A percentile compares a stretch with the other conserved stretches of the same genome.
These are phyloP conservation scores for Cataglyphis cursor DNA, from an alignment of 2,888 invertebrate species.

Conservation along the genomic window DNA sequence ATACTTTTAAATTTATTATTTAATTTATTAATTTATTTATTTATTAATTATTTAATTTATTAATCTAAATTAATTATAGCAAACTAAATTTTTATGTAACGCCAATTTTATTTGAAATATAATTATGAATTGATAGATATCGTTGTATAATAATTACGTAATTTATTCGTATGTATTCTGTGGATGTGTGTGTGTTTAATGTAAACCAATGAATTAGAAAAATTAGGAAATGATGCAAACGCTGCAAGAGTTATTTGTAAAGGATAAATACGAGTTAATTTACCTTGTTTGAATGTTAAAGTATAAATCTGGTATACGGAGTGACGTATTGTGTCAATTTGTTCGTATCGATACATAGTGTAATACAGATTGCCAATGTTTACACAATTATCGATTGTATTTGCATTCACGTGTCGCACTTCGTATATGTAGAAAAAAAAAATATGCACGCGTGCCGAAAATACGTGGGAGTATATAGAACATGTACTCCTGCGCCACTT, in stretches of 20 bases:
- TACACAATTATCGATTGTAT: constrained; percentile 45
- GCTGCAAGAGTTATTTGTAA: background rate
- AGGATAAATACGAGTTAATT: constrained; percentile 23
- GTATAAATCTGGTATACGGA: constrained; percentile 48
- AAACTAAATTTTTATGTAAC: background rate
- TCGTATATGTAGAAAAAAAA: constrained; percentile 6
- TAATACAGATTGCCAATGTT: constrained; percentile 59
- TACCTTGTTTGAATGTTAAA: constrained; percentile 11
- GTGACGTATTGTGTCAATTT: constrained; percentile 19
- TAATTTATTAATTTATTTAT: too few species aligned
- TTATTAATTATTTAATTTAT: too few species aligned
- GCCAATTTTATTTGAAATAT: background rate
- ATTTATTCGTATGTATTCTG: constrained; percentile 9
- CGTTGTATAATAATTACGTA: constrained; percentile 29
- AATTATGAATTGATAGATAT: constrained; percentile 13
- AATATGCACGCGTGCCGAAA: background rate
- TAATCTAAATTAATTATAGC: constrained; percentile 11
- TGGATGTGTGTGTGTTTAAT: background rate
- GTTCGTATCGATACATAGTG: constrained; percentile 44
- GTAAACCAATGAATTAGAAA: background rate
- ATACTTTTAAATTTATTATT: too few species aligned
- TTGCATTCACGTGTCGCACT: constrained; percentile 46
- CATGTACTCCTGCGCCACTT: background rate
- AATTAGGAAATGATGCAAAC: too few species aligned
- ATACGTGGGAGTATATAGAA: background rate